phyloP scores from a whole-genome alignment of 2,797 vertebrate genomes.

The Scyliorhinus canicula region DNA sequence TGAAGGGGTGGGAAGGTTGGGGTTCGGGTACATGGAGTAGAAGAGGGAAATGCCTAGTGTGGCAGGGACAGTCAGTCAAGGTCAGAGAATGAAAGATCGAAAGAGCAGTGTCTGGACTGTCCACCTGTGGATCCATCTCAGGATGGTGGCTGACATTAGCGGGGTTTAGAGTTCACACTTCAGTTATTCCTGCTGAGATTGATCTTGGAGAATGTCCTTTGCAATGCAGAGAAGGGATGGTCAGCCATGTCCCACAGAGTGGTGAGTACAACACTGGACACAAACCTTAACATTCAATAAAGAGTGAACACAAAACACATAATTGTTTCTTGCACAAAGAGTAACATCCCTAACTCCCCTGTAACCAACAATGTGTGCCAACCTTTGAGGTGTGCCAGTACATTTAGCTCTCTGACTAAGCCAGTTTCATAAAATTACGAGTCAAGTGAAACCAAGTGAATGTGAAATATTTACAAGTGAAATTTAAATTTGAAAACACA shows the following conservation, averaged over 20 bases:
- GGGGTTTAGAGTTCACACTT: too few species aligned
- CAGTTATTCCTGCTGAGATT: background rate
- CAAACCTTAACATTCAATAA: background rate
- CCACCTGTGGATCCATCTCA: background rate
- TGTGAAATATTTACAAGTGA: background rate
- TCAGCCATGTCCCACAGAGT: background rate
- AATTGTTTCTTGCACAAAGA: background rate
- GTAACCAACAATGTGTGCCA: background rate
- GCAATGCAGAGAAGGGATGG: background rate
- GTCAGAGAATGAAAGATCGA: background rate
- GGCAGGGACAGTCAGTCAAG: background rate
- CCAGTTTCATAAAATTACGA: background rate
- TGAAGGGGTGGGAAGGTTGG: background rate
- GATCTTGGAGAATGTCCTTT: background rate
- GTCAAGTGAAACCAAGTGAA: background rate
- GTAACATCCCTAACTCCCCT: too few species aligned
- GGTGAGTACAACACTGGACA: background rate
- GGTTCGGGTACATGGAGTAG: background rate
- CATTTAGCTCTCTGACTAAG: background rate
- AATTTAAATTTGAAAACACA: background rate
- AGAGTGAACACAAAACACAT: background rate
- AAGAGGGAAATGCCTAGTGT: background rate
- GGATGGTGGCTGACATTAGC: background rate
- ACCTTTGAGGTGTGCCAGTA: background rate
- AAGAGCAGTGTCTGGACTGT: too few species aligned